Base-by-base conservation (phyloP, 2,888 invertebrate genomes). In the Lepidocyrtinus sp. region DNA sequence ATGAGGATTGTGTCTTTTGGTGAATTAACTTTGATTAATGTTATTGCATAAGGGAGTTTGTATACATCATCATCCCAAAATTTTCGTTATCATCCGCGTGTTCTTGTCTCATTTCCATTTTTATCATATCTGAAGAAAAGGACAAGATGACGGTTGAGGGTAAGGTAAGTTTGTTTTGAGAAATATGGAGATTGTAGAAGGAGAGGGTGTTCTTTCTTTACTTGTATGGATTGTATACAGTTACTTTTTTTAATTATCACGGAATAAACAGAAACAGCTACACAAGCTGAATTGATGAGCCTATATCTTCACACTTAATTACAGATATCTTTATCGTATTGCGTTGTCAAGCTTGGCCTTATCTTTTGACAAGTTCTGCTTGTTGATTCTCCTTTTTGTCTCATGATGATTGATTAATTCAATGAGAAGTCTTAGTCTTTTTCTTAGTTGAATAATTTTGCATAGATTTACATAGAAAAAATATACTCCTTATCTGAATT, bases 321-420 rank as follows among this genome's bases (percentile, higher is more conserved):
- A 78, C 27, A 36, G 62, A 67, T 62, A 78, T 61, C 72, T 63
- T 63, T 72, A 78, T 72, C 78, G 25, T 17, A 50, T 63, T n/a
- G n/a, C n/a, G n/a, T n/a, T 76, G 75, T 76, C 63, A 68, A n/a
- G 3, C 55, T 21, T 61, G 3, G 21, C 24, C 12, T 75, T 26
- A 75, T 68, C 68, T 21, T 65, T n/a, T 22, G 65, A 77, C 59
- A 50, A 59, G 64, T 65, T 64, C 7, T 70, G 55, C 21, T 55
- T 27, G 55, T 72, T 9, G 65, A 46, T 68, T 55, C n/a, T 55
- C 55, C 9, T 55, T n/a, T 55, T 55, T 12, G 36, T 36, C 55
- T 55, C 55, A n/a, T 55, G 55, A 55, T 46, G 65, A 77, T 77
- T 77, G 71, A 71, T 71, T 77, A 77, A 77, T 77, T 77, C 55